Percentiles rank a stretch among this genome's conserved stretches.
Evolutionary conservation across 2,888 invertebrate genomes (phyloP).

Genomic region (Athalia rosae): DNA sequence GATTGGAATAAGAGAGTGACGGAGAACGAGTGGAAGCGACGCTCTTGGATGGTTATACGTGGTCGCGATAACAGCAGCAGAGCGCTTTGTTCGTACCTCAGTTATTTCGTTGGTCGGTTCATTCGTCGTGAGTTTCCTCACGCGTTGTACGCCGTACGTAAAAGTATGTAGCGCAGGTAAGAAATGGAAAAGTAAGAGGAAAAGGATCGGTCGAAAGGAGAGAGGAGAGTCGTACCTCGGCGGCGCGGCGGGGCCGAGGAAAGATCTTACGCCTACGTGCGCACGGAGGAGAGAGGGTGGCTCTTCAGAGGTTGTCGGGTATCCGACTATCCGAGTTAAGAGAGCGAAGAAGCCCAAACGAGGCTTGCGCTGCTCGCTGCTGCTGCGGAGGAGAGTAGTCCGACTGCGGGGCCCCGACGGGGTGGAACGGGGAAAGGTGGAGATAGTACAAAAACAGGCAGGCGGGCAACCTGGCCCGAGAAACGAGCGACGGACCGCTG

Average conservation of each 20-base stretch:
- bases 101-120: conserved; percentile 10
- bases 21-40: conserved; percentile 37
- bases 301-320: conserved; percentile 17
- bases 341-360: conserved; percentile 38
- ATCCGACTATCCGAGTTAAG: conserved; percentile 38
- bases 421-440: conserved; percentile 20
- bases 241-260: conserved; percentile 31
- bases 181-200: too few species aligned
- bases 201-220: too few species aligned
- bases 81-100: conserved; percentile 22
- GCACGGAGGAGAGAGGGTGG: too few species aligned
- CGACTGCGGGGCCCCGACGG: conserved; percentile 15
- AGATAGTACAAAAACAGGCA: conserved; percentile 61
- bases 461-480: conserved; percentile 38
- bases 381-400: conserved; percentile 3
- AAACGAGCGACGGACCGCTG: conserved; percentile 57
- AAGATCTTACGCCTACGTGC: conserved; percentile 43
- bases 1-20: conserved; percentile 29
- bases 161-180: conserved; percentile 1
- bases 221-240: not conserved
- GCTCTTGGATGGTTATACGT: not conserved
- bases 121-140: not conserved
- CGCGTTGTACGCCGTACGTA: conserved; percentile 22
- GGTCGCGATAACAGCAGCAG: not conserved
- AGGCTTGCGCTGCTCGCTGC: conserved; percentile 23